Evolutionary conservation across 2,888 invertebrate genomes (phyloP).

Genomic region (Uloborus plumipes): DNA sequence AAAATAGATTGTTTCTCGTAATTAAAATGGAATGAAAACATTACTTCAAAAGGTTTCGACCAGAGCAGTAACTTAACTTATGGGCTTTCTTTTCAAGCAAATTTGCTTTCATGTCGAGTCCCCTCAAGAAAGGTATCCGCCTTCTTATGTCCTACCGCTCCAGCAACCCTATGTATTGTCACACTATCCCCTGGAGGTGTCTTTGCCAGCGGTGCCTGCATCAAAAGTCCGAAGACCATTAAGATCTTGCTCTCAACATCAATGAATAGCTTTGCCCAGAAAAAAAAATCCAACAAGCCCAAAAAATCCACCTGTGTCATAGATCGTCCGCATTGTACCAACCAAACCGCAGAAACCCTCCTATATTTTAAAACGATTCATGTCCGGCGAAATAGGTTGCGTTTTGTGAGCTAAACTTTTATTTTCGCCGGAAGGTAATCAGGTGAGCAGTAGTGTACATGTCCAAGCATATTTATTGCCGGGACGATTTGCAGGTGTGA

Average conservation of each 20-base stretch:
- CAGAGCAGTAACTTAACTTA: too few relatives aligned
- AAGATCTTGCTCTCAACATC: slow-evolving; percentile 1
- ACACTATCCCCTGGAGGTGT: not conserved
- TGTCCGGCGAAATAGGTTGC: not conserved
- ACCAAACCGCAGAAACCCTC: slow-evolving; percentile 9
- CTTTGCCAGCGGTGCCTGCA: not conserved
- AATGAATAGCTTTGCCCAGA: not conserved
- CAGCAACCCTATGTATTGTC: not conserved
- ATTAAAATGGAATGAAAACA: too few relatives aligned
- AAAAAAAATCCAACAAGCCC: slow-evolving; percentile 8
- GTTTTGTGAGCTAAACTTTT: slow-evolving; percentile 14
- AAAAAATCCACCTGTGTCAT: slow-evolving; percentile 37
- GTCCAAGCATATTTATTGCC: slow-evolving; percentile 27
- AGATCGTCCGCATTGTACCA: slow-evolving; percentile 28
- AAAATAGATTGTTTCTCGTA: too few relatives aligned
- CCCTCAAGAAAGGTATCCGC: too few relatives aligned
- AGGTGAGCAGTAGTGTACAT: slow-evolving; percentile 16
- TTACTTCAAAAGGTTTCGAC: too few relatives aligned
- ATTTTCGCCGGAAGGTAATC: slow-evolving; percentile 37
- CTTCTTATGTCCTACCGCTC: too few relatives aligned
- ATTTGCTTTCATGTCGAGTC: too few relatives aligned
- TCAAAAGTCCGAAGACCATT: slow-evolving; percentile 2
- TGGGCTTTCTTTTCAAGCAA: too few relatives aligned
- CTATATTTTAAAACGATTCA: slow-evolving; percentile 4
- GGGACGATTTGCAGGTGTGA: slow-evolving; percentile 21